phyloP scores from a whole-genome alignment of 1,140 invertebrate genomes.

The Oncopodura yosiiana region DNA sequence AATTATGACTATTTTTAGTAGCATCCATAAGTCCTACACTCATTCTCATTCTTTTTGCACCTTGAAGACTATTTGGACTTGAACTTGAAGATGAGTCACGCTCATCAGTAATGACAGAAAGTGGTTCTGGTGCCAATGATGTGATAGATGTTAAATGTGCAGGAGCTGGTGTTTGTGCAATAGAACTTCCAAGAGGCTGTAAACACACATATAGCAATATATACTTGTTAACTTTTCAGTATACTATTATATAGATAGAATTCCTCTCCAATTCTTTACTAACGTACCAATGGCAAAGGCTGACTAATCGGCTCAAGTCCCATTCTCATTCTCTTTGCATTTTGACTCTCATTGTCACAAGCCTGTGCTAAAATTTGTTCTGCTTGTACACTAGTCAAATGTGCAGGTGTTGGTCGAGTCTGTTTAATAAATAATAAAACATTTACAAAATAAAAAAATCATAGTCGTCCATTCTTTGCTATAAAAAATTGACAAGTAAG shows the following conservation, averaged over 20 bases:
- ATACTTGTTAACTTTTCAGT: no score
- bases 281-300: constrained; percentile 67
- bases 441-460: no score
- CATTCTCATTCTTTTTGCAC: constrained; percentile 89
- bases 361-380: constrained; percentile 90
- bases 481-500: no score
- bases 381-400: constrained; percentile 89
- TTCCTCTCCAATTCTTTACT: no score
- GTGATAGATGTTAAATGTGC: constrained; percentile 91
- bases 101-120: no score
- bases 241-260: no score
- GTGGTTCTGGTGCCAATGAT: constrained; percentile 86
- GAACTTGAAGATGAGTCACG: constrained; percentile 11
- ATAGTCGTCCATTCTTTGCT: no score
- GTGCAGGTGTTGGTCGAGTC: constrained; percentile 85
- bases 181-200: no score
- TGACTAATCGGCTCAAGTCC: constrained; percentile 88
- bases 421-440: no score
- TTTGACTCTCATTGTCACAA: constrained; percentile 92
- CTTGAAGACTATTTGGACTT: constrained; percentile 73
- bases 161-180: no score
- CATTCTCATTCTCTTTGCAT: constrained; percentile 89
- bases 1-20: no score
- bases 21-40: constrained; percentile 87
- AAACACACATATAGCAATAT: no score